Evolutionary conservation across 2,797 vertebrate species (phyloP), one percentile per base, ranked within the genome.

Genomic region (Nannoperca obscura): DNA sequence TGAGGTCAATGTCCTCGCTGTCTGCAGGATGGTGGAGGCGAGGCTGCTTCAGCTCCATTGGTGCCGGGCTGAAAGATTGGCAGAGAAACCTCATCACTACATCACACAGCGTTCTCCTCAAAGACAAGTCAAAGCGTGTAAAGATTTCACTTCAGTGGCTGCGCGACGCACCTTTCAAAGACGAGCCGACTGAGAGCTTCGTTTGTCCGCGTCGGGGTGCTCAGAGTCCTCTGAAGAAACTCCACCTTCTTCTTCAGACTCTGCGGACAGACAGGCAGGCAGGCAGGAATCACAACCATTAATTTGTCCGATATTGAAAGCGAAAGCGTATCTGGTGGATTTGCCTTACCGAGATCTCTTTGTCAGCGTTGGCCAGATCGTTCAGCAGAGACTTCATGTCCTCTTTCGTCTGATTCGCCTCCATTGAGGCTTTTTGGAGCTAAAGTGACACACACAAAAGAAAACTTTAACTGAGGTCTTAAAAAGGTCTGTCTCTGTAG

Each of bases 171-270:
- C 97, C 97, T 98, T 90, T 98, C 97, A 71, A 96, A 96, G 63
- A 98, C 85, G 1, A 98, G 94, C 0, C 97, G 95, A 65, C 95
- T 97, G 71, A 98, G 91, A 0, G 96, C 94, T 89, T 98, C 96
- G 3, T 95, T 97, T 19, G 96, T 95, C 65, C 93, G 94, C 0
- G 95, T 96, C 0, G 98, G 97, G 5, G 97, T 95, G 89, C 95
- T 98, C 85, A 99, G 93, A 22, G 96, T 97, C 89, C 96, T 97
- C 91, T 99, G 98, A 30, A 99, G 92, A 76, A 99, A 95, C 67
- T 92, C 95, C 76, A 99, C 95, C 84, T 98, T 99, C 90, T 98
- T 99, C 87, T 97, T 99, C 74, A 99, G 91, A 89, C 97, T 98
- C 98, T 99, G 74, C 27, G 30, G 50, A 64, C 72, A 24, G 50